Evolutionary conservation across 2,888 invertebrate genomes (phyloP).

Genomic region (Ctenicera cuprea): DNA sequence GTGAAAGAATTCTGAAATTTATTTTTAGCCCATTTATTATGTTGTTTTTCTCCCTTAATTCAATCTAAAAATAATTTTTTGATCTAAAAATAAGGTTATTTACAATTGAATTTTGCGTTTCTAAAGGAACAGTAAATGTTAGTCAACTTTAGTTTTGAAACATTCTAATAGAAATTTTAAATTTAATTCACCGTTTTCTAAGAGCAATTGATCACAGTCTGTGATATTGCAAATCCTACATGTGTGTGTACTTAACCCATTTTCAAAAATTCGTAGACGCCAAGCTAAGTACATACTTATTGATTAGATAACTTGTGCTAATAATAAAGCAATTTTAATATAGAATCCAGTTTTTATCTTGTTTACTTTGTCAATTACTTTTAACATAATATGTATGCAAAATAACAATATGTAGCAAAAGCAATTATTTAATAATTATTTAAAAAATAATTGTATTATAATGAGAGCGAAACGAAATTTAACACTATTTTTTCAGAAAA

Average conservation of each 20-base stretch:
- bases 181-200: too few relatives aligned
- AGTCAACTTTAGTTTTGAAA: too few relatives aligned
- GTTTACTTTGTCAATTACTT: not conserved
- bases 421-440: too few relatives aligned
- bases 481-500: too few relatives aligned
- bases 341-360: not conserved
- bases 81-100: not conserved
- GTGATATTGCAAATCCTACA: not conserved
- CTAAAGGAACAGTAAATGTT: too few relatives aligned
- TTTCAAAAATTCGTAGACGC: not conserved
- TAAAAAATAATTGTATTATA: too few relatives aligned
- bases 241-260: slow-evolving; percentile 18
- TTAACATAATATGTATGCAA: too few relatives aligned
- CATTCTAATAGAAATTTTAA: too few relatives aligned
- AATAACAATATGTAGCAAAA: not conserved
- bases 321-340: slow-evolving; percentile 13
- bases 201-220: not conserved
- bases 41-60: not conserved
- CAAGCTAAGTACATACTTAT: not conserved
- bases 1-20: not conserved
- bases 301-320: slow-evolving; percentile 23
- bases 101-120: too few relatives aligned
- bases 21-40: slow-evolving; percentile 4
- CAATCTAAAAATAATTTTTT: not conserved
- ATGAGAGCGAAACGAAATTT: too few relatives aligned